These are phyloP conservation scores for Netelia melanura DNA, from an alignment of 2,888 invertebrate genomes.

Conservation along the genomic window DNA sequence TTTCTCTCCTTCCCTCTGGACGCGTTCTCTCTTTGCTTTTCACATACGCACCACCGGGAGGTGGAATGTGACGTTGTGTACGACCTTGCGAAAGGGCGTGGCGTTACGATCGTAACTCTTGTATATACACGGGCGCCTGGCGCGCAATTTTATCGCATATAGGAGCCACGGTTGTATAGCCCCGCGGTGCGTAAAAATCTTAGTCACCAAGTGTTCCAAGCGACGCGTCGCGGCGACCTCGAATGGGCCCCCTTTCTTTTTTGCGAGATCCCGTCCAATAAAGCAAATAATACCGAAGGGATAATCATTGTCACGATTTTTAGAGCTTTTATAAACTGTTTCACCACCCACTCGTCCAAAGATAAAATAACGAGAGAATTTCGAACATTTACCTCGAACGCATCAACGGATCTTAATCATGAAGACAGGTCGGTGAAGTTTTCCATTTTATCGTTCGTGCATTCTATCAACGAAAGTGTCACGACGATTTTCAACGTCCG, in stretches of 20 bases:
- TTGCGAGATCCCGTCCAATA: background rate
- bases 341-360: background rate
- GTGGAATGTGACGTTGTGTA: conserved; percentile 25
- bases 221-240: background rate
- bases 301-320: conserved; percentile 44
- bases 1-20: conserved; percentile 7
- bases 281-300: background rate
- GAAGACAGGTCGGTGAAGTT: no score
- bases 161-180: conserved; percentile 24
- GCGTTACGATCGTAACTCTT: conserved; percentile 59
- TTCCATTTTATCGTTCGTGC: background rate
- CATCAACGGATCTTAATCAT: background rate
- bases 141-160: conserved; percentile 36
- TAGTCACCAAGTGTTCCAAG: background rate
- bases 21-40: conserved; percentile 13
- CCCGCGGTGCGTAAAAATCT: conserved; percentile 33
- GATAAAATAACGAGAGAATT: background rate
- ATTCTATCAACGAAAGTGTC: background rate
- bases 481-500: background rate
- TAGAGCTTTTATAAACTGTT: background rate
- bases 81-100: conserved; percentile 61
- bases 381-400: background rate
- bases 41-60: conserved; percentile 33
- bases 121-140: conserved; percentile 36
- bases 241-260: background rate